Evolutionary conservation across 1,140 invertebrate genomes (phyloP).

Genomic region (Laupala kohalensis): DNA sequence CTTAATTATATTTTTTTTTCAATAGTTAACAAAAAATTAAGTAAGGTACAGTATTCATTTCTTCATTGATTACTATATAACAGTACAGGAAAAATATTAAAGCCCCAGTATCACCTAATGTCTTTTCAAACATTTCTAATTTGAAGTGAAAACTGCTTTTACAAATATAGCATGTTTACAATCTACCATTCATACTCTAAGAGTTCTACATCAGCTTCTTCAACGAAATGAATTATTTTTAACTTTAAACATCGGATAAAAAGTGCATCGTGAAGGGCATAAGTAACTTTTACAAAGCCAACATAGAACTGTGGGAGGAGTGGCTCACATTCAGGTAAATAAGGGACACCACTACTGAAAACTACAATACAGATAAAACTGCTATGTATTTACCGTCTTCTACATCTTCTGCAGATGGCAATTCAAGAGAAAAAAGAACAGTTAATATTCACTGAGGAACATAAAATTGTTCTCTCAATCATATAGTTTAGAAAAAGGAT

Average conservation of each 20-base stretch:
- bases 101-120: no score
- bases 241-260: no score
- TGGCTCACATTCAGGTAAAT: neutral
- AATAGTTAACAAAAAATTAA: no score
- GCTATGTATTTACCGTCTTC: conserved; percentile 14
- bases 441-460: neutral
- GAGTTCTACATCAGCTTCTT: no score
- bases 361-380: neutral
- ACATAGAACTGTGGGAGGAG: neutral
- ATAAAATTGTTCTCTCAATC: conserved; percentile 4
- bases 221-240: no score
- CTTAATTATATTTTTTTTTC: neutral
- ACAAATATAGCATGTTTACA: no score
- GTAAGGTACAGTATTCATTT: no score
- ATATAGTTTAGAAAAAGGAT: neutral
- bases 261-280: neutral
- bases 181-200: no score
- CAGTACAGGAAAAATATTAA: no score
- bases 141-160: no score
- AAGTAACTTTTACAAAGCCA: neutral
- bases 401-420: conserved; percentile 15
- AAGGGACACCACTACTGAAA: neutral
- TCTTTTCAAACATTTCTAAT: no score
- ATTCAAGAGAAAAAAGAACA: conserved; percentile 11
- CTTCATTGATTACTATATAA: no score